Evolutionary conservation across 2,888 invertebrate species (phyloP).

Genomic region (Nycteola revayana): DNA sequence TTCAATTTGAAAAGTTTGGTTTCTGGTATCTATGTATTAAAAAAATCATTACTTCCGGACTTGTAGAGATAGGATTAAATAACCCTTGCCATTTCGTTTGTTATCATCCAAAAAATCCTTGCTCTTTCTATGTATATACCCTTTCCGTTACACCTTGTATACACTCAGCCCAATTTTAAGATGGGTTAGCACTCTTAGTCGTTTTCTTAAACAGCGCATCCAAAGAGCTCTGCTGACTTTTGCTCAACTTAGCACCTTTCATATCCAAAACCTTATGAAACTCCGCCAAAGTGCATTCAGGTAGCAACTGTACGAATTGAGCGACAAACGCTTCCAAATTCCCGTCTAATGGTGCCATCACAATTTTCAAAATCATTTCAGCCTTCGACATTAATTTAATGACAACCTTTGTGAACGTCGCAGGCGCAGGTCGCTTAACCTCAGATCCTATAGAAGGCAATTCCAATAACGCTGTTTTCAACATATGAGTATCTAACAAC

Average conservation of each 20-base stretch:
- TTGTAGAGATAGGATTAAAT: too few relatives aligned
- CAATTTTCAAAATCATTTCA: constrained; percentile 99
- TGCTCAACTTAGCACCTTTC: constrained; percentile 87
- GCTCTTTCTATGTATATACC: too few relatives aligned
- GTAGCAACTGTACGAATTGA: constrained; percentile 94
- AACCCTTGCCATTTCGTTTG: too few relatives aligned
- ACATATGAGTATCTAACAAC: constrained; percentile 95
- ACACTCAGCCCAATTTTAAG: too few relatives aligned
- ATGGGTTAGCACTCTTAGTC: constrained; percentile 12
- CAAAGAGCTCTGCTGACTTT: constrained; percentile 50
- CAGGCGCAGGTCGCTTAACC: constrained; percentile 93
- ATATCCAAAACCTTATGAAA: constrained; percentile 97
- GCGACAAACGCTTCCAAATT: constrained; percentile 89
- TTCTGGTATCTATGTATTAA: too few relatives aligned
- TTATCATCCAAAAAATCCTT: too few relatives aligned
- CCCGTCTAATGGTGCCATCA: constrained; percentile 94
- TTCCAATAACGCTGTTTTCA: constrained; percentile 96
- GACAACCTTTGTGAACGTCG: constrained; percentile 92
- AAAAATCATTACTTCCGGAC: too few relatives aligned
- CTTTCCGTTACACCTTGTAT: too few relatives aligned
- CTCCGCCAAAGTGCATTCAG: constrained; percentile 93
- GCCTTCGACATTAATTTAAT: constrained; percentile 97
- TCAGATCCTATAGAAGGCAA: constrained; percentile 96
- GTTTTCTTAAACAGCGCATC: constrained; percentile 58
- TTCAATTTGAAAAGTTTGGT: too few relatives aligned